These are phyloP conservation scores for Sebastes trivittatus DNA, from an alignment of 2,797 vertebrate genomes.

Conservation along the genomic window DNA sequence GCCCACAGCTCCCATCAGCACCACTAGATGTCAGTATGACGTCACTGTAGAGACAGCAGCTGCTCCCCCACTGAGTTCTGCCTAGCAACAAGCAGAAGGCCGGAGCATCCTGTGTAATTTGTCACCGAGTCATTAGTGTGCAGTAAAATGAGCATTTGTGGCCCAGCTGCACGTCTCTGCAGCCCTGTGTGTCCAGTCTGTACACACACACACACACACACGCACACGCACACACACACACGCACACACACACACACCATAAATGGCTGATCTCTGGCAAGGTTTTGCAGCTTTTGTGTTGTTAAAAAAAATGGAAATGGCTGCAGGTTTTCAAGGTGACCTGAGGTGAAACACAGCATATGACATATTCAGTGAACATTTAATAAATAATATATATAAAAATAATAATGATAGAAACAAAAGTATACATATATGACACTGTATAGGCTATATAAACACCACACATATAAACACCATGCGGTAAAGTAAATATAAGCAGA, in stretches of 20 bases:
- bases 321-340: background rate
- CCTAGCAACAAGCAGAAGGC: constrained; percentile 63
- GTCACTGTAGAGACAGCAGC: background rate
- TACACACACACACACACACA: background rate
- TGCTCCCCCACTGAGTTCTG: constrained; percentile 39
- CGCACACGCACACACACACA: too few relatives aligned
- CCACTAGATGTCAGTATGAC: constrained; percentile 44
- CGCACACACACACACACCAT: too few relatives aligned
- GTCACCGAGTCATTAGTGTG: constrained; percentile 35
- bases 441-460: background rate
- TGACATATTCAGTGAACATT: rapidly evolving
- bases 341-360: background rate
- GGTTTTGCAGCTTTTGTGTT: background rate
- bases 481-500: too few relatives aligned
- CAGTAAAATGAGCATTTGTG: background rate
- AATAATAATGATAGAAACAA: background rate
- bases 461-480: background rate
- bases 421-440: background rate
- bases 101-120: constrained; percentile 16
- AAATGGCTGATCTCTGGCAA: background rate
- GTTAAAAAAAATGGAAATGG: background rate
- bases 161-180: constrained; percentile 10
- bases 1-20: background rate
- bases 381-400: too few relatives aligned
- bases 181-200: background rate